Evolutionary conservation across 2,797 vertebrate genomes (phyloP).

Genomic region (Nothura maculosa): DNA sequence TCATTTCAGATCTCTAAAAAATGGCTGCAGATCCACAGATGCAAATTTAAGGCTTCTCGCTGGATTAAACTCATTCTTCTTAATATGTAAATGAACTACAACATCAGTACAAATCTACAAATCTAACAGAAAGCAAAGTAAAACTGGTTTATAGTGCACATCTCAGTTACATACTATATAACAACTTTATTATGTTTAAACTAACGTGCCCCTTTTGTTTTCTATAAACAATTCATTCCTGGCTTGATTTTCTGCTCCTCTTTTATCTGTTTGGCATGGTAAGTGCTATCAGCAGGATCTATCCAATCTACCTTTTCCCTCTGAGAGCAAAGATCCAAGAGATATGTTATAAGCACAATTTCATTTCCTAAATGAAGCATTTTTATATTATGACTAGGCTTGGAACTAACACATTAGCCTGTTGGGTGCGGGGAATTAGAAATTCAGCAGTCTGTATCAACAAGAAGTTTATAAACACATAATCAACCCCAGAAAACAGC

Average conservation of each 20-base stretch:
- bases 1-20: background rate
- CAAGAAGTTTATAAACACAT: background rate
- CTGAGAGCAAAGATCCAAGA: background rate
- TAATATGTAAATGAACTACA: background rate
- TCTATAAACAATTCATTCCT: background rate
- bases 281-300: background rate
- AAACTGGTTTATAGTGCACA: background rate
- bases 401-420: background rate
- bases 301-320: background rate
- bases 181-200: background rate
- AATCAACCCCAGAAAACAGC: background rate
- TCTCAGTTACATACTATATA: background rate
- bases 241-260: background rate
- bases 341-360: background rate
- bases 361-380: background rate
- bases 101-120: background rate
- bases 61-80: background rate
- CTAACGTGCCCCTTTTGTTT: background rate
- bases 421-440: background rate
- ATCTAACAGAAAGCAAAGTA: background rate
- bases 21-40: background rate
- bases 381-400: background rate
- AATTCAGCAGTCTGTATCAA: background rate
- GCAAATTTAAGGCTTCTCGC: background rate
- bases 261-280: background rate